Evolutionary conservation across 2,888 invertebrate genomes (phyloP), one percentile per base, ranked within the genome.

Genomic region (Pristionchus mayeri): DNA sequence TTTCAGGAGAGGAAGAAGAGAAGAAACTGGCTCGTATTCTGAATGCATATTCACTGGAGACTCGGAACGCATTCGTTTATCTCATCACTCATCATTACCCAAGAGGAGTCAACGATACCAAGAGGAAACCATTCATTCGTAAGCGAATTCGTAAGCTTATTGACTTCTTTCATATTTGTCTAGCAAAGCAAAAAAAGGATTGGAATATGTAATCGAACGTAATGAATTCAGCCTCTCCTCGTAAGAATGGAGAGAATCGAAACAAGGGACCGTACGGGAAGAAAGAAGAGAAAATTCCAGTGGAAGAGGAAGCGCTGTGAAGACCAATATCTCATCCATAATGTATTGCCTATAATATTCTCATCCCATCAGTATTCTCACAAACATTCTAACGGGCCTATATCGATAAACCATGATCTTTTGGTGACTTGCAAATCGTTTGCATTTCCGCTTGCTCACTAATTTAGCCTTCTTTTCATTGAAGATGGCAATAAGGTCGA

Each of bases 1-100:
- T 76, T 6, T 67, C 30, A 78, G 76, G 76, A 48, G 76, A 78
- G 18, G 76, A 78, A 30, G 76, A 78, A 40, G 76, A 78, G 50
- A 50, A 21, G 48, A 37, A 34, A 9, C 2, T 78, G 50, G 30
- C 27, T 2, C 30, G 16, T 0, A 37, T 78, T 21, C 11, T 78
- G 18, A 34, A 78, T 24, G 21, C 16, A 3, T 78, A 78, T 6
- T 50, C 76, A 0, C 9, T 40, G 21, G 40, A 6, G 6, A 78
- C 76, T 16, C 21, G 30, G 30, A 7, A 37, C 0, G 76, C 76
- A 0, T 78, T 78, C 50, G 7, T 78, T 50, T 30, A 78, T 16
- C 27, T 78, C 16, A 40, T 78, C 48, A 11, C 30, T 11, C 16
- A 18, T 7, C 50, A 78, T 50, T 78, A 50, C n/a, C 76, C 76